Conservation (phyloP, 2,888 invertebrate genomes). For the Coronaproctus castanopsis region DNA sequence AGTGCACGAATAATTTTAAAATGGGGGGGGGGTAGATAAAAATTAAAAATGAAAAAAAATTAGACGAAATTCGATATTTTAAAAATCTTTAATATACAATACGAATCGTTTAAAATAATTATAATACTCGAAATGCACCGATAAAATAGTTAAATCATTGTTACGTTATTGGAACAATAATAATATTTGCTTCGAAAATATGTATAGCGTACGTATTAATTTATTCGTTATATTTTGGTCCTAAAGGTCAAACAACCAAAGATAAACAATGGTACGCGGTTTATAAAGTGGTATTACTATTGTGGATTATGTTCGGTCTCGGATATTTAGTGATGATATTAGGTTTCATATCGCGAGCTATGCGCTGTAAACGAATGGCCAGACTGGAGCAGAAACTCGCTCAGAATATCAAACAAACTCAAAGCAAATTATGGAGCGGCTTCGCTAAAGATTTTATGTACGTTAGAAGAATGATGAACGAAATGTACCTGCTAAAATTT, state of each 20-base stretch:
- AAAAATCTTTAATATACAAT: too few relatives aligned
- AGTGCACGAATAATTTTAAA: too few relatives aligned
- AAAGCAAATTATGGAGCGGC: constrained; percentile 52
- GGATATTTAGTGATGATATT: constrained; percentile 80
- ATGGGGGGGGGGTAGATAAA: too few relatives aligned
- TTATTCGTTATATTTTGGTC: background rate
- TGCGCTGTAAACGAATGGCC: constrained; percentile 52
- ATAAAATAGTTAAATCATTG: too few relatives aligned
- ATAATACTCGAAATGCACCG: too few relatives aligned
- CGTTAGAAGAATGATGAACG: constrained; percentile 52
- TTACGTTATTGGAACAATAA: too few relatives aligned
- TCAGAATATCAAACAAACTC: constrained; percentile 53
- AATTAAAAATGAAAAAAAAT: too few relatives aligned
- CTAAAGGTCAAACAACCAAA: constrained; percentile 20
- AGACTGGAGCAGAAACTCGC: constrained; percentile 56
- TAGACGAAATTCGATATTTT: too few relatives aligned
- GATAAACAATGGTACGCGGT: constrained; percentile 31
- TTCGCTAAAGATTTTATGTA: constrained; percentile 53
- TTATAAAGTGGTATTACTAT: constrained; percentile 60
- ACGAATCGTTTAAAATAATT: too few relatives aligned
- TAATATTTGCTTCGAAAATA: too few relatives aligned
- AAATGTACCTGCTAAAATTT: constrained; percentile 59
- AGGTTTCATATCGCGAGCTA: constrained; percentile 58
- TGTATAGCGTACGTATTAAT: too few relatives aligned
- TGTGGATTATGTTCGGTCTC: constrained; percentile 80